Conservation (phyloP, 2,888 invertebrate species). For the Ophraella communa region DNA sequence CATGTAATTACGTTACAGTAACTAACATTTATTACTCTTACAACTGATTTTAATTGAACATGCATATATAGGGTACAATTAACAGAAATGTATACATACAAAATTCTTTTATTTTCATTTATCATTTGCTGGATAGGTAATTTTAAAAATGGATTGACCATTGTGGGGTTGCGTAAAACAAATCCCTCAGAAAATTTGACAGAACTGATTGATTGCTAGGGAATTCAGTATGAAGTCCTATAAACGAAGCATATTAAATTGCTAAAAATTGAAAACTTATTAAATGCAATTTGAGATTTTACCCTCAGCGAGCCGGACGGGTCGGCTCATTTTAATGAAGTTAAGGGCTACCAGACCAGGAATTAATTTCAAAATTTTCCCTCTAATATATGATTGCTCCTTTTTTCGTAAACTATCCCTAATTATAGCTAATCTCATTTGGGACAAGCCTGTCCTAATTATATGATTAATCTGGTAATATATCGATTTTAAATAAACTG, state of each 20-base stretch:
- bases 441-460: neutral
- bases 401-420: conserved; percentile 22
- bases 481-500: neutral
- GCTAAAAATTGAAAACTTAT: conserved; percentile 35
- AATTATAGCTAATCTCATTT: conserved; percentile 20
- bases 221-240: conserved; percentile 26
- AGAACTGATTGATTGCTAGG: conserved; percentile 25
- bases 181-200: conserved; percentile 21
- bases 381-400: conserved; percentile 2
- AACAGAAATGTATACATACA: neutral
- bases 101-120: neutral
- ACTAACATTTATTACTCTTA: neutral
- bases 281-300: conserved; percentile 26
- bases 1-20: neutral
- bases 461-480: neutral
- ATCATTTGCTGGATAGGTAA: neutral
- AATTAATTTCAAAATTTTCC: conserved; percentile 31
- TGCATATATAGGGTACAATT: neutral
- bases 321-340: conserved; percentile 30
- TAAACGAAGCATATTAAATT: conserved; percentile 30
- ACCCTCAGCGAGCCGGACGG: conserved; percentile 9
- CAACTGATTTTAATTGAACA: neutral
- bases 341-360: conserved; percentile 32
- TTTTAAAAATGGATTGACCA: conserved; percentile 15
- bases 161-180: conserved; percentile 7